These are phyloP conservation scores for Sanderia malayensis DNA, from an alignment of 30 jellyfish, hydroid and myxozoan genomes.

Conservation along the genomic window DNA sequence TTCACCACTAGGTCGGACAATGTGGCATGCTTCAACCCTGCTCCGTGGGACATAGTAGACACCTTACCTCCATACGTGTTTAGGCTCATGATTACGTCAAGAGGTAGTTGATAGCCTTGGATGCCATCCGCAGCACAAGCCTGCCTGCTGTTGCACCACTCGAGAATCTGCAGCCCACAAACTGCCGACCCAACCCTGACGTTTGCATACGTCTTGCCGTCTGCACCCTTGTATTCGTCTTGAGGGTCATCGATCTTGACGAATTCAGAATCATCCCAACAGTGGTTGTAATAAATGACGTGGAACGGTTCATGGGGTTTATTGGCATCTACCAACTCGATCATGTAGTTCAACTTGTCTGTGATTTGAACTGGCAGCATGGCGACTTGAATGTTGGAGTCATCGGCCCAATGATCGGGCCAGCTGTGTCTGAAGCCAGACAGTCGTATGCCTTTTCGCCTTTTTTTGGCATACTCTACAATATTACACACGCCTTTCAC, in stretches of 20 bases:
- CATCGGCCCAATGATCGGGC: slow-evolving; percentile 18
- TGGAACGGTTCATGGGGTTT: background rate
- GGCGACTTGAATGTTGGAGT: background rate
- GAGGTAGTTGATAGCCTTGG: slow-evolving; percentile 11
- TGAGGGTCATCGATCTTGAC: slow-evolving; percentile 9
- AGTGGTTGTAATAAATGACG: background rate
- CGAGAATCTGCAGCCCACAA: slow-evolving; percentile 17
- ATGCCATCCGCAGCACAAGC: background rate
- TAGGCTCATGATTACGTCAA: slow-evolving; percentile 9
- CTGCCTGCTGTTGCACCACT: background rate
- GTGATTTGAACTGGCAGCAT: slow-evolving; percentile 17
- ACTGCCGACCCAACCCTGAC: slow-evolving; percentile 21
- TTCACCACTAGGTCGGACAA: slow-evolving; percentile 10
- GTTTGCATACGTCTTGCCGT: background rate
- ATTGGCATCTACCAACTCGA: background rate
- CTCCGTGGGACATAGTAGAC: slow-evolving; percentile 10
- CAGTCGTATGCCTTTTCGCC: slow-evolving; percentile 2
- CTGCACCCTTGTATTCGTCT: background rate
- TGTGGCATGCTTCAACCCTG: slow-evolving; percentile 1
- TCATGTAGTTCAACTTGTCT: slow-evolving; percentile 8
- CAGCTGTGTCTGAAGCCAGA: slow-evolving; percentile 25
- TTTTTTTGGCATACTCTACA: background rate
- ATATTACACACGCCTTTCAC: slow-evolving; percentile 3
- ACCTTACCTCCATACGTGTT: slow-evolving; percentile 1
- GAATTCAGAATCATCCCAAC: slow-evolving; percentile 14